Evolutionary conservation across 2,113 vertebrate genomes (phyloP), one percentile per base, ranked within the genome.

Genomic region (Sclerurus mexicanus): DNA sequence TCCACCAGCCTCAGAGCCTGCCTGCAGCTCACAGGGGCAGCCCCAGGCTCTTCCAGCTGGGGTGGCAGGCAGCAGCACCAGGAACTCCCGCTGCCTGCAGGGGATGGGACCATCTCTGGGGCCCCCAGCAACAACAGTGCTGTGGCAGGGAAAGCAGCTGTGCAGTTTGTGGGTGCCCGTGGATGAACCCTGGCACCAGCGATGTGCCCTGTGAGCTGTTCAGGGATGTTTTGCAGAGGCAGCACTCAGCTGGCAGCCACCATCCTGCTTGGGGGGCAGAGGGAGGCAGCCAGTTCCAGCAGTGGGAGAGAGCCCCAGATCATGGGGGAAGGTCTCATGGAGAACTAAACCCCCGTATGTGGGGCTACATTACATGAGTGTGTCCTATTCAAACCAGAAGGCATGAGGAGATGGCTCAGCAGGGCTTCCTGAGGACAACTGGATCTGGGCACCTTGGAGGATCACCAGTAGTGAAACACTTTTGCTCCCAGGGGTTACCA

Each of bases 121-220:
- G 10, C 2, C 33, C n/a, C 18, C 47, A 28, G 52, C 0, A 13
- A 24, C 2, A 19, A 40, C 21, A 12, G 3, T 44, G 19, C 46
- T 10, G 1, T 3, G 24, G 47, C 58, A 74, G 64, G 56, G 52
- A 42, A 46, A 64, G 78, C 33, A 73, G 35, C 55, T 5, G 0
- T 20, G 35, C 27, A 11, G 50, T 47, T 16, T 74, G 62, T 80
- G 71, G 40, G 56, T 22, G 14, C 50, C 74, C 1, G 0, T 24
- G 63, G 62, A 22, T 50, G 89, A 80, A 53, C 85, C 64, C 56
- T 64, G 85, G 77, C 85, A 69, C 35, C 4, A 5, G 64, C 42
- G 58, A 46, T 1, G 0, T 22, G 72, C 67, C 72, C 85, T 2
- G 1, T 14, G 63, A 60, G 21, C 63, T 4, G 4, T 75, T 74